These are phyloP conservation scores for Polypedilum pembai DNA, from an alignment of 1,140 invertebrate species.

Conservation along the genomic window DNA sequence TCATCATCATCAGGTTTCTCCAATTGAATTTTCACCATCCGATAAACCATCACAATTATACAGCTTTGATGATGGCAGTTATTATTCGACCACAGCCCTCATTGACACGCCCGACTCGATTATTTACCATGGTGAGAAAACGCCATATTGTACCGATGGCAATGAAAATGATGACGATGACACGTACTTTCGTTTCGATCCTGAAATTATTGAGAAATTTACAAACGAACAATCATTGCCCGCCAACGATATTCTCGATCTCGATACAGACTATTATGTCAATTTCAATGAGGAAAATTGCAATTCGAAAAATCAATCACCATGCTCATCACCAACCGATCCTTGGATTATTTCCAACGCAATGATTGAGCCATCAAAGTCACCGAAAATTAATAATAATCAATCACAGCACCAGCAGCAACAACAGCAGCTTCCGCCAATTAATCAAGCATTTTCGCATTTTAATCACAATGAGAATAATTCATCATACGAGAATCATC, in stretches of 20 bases:
- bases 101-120: constrained; percentile 41
- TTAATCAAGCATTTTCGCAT: constrained; percentile 26
- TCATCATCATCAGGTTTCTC: background rate
- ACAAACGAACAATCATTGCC: constrained; percentile 21
- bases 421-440: constrained; percentile 23
- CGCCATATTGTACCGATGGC: constrained; percentile 22
- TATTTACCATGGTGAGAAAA: constrained; percentile 35
- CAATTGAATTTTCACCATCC: constrained; percentile 25
- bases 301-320: constrained; percentile 43
- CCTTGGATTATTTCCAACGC: constrained; percentile 40
- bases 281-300: constrained; percentile 44
- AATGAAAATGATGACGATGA: background rate
- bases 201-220: constrained; percentile 21
- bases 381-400: constrained; percentile 30
- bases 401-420: background rate
- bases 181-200: constrained; percentile 2
- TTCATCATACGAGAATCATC: background rate
- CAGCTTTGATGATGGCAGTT: background rate
- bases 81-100: constrained; percentile 34
- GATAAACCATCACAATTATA: constrained; percentile 7
- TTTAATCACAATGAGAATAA: constrained; percentile 8
- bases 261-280: constrained; percentile 41
- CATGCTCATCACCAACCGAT: constrained; percentile 41
- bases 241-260: constrained; percentile 31
- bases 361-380: constrained; percentile 30